Conservation (phyloP, 2,888 invertebrate species). For the Helobdella robusta region DNA sequence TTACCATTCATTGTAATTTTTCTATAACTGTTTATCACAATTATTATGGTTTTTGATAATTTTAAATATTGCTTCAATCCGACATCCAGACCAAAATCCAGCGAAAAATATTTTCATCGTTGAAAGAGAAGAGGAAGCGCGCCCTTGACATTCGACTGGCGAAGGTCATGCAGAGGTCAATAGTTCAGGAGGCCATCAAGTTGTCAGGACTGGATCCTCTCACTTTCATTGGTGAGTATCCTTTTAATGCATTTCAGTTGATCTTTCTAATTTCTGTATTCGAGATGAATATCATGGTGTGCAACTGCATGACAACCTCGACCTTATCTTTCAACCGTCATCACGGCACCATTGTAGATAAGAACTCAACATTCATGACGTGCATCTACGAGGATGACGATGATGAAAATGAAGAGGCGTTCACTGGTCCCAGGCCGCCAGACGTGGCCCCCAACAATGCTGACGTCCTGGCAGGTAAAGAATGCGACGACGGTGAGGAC, state of each 20-base stretch:
- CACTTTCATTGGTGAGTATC: constrained; percentile 4
- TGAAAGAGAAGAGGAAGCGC: constrained; percentile 47
- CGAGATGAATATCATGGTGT: too few species aligned
- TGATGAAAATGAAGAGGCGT: constrained; percentile 7
- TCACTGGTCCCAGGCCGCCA: not conserved
- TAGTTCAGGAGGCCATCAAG: constrained; percentile 36
- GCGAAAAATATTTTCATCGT: constrained; percentile 10
- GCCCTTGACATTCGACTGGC: constrained; percentile 49
- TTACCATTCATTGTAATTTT: too few species aligned
- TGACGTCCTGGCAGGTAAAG: not conserved
- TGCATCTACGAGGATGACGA: not conserved
- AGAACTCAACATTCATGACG: too few species aligned
- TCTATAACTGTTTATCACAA: too few species aligned
- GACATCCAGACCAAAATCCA: constrained; percentile 5
- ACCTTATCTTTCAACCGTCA: too few species aligned
- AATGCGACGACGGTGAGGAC: constrained; percentile 15
- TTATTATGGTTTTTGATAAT: too few species aligned
- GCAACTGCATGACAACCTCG: too few species aligned
- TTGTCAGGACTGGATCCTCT: constrained; percentile 18
- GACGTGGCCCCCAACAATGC: too few species aligned
- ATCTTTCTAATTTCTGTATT: too few species aligned
- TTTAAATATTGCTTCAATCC: too few species aligned
- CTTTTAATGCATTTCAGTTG: not conserved
- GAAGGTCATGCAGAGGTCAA: constrained; percentile 48
- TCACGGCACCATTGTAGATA: too few species aligned